Evolutionary conservation across 1,140 invertebrate species (phyloP).

Genomic region (Chlorops oryzae): DNA sequence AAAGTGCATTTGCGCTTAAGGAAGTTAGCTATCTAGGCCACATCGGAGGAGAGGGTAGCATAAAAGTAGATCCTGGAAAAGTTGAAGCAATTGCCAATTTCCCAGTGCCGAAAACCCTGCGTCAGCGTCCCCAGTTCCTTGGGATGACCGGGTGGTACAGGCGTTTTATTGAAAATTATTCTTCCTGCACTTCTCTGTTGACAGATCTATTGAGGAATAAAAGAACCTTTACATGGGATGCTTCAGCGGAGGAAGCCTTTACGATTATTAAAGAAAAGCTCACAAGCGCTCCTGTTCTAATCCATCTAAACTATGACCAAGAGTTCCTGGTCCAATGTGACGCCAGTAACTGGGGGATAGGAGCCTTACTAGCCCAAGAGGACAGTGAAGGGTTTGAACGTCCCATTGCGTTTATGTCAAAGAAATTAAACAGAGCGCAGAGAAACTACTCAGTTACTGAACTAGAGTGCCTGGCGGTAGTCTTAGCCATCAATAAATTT

Average conservation of each 20-base stretch:
- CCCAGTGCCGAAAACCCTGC: not conserved
- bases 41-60: not conserved
- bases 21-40: slow-evolving; percentile 11
- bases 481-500: no score
- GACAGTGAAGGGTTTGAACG: slow-evolving; percentile 12
- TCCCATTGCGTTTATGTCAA: slow-evolving; percentile 42
- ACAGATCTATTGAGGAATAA: slow-evolving; percentile 3
- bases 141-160: slow-evolving; percentile 4
- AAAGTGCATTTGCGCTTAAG: slow-evolving; percentile 44
- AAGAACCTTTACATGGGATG: not conserved
- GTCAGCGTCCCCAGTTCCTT: not conserved
- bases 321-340: slow-evolving; percentile 18
- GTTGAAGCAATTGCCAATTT: not conserved
- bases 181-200: not conserved
- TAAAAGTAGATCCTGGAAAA: slow-evolving; percentile 27
- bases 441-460: slow-evolving; percentile 45
- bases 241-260: not conserved
- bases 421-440: slow-evolving; percentile 41
- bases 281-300: no score
- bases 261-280: no score
- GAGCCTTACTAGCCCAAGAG: slow-evolving; percentile 14
- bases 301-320: no score
- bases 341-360: slow-evolving; percentile 14
- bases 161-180: slow-evolving; percentile 2
- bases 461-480: no score